Conservation (phyloP, 2,888 invertebrate genomes). For the Acanthosepion esculentum region DNA sequence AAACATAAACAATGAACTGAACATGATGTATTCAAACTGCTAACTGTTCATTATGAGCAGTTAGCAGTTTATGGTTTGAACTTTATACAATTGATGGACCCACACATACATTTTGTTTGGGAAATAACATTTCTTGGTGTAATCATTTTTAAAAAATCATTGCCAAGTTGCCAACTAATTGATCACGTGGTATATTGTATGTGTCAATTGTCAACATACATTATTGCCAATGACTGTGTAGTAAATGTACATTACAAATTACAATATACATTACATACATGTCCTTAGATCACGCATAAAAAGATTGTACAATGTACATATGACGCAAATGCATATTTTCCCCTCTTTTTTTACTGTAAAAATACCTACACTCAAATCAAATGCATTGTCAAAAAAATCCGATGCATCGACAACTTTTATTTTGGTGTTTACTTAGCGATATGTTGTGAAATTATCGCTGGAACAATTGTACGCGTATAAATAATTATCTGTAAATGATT, state of each 20-base stretch:
- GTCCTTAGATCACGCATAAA: neutral
- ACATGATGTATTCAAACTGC: neutral
- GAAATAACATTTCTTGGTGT: neutral
- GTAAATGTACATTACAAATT: neutral
- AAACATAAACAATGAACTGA: neutral
- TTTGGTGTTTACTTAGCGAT: neutral
- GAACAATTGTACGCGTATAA: slow-evolving; percentile 33
- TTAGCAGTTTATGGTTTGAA: neutral
- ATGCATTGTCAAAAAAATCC: neutral
- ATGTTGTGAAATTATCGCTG: neutral
- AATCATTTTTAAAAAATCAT: neutral
- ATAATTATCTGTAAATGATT: slow-evolving; percentile 1
- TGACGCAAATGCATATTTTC: neutral
- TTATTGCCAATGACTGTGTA: neutral
- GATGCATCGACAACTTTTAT: neutral
- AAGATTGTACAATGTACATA: neutral
- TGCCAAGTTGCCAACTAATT: neutral
- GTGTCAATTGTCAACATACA: neutral
- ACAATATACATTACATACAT: neutral
- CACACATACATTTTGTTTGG: neutral
- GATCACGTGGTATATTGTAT: neutral
- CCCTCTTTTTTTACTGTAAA: neutral
- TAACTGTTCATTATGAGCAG: neutral
- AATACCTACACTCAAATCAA: neutral
- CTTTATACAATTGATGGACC: slow-evolving; percentile 3